Percentiles rank a stretch among this genome's conserved stretches.
Conservation (phyloP, 2,888 invertebrate genomes). For the Omphaloscelis lunosa region DNA sequence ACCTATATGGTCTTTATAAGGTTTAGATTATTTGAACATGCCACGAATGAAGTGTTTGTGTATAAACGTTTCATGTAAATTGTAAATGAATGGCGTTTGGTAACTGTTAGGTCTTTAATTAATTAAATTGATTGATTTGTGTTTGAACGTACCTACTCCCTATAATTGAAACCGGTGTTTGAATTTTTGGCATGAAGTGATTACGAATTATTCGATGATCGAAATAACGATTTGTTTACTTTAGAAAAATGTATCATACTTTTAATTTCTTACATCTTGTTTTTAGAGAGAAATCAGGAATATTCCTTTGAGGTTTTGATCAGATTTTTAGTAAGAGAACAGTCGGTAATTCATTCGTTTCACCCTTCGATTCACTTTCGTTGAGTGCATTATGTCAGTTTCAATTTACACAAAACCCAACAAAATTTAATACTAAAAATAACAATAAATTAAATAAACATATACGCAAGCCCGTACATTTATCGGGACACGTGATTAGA, state of each 20-base stretch:
- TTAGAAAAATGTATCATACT: not conserved
- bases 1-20: constrained; percentile 35
- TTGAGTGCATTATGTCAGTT: not conserved
- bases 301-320: not conserved
- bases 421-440: not conserved
- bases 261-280: not conserved
- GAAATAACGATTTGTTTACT: not conserved
- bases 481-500: constrained; percentile 30
- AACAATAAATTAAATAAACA: constrained; percentile 5
- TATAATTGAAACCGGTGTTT: constrained; percentile 7
- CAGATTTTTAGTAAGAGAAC: not conserved
- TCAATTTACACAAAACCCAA: not conserved
- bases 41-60: constrained; percentile 15
- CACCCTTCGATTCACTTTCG: not conserved
- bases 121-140: constrained; percentile 12
- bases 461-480: constrained; percentile 15
- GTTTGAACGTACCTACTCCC: not conserved
- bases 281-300: not conserved
- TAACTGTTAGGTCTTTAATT: constrained; percentile 18
- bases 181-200: not conserved
- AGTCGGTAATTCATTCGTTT: not conserved
- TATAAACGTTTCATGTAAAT: constrained; percentile 18
- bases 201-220: not conserved
- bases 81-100: constrained; percentile 20
- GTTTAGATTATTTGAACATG: constrained; percentile 25